phyloP scores from a whole-genome alignment of 2,797 vertebrate genomes.

The Silurus aristotelis region DNA sequence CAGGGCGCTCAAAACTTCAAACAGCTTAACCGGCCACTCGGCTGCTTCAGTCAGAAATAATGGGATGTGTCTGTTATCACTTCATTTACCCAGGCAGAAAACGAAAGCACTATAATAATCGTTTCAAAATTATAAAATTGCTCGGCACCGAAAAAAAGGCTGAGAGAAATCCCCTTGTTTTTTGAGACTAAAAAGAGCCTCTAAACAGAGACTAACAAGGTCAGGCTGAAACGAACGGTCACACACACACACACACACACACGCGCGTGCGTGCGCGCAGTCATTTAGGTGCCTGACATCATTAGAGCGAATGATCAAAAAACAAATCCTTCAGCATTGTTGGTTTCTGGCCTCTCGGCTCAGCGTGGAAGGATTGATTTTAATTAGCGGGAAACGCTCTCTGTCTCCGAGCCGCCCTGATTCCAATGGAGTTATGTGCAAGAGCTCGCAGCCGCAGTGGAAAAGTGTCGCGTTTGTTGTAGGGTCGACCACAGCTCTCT shows the following conservation, averaged over 20 bases:
- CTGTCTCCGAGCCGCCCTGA: conserved; percentile 1
- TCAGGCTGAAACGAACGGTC: conserved; percentile 21
- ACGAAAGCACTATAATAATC: conserved; percentile 50
- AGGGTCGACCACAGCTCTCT: conserved; percentile 43
- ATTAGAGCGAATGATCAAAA: conserved; percentile 45
- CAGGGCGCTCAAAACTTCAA: conserved; percentile 49
- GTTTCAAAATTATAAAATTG: conserved; percentile 47
- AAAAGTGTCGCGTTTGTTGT: conserved; percentile 46
- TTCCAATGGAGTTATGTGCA: conserved; percentile 24
- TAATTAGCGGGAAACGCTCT: conserved; percentile 40
- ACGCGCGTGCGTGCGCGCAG: too few species aligned
- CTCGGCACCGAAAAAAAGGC: conserved; percentile 31
- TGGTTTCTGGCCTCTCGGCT: conserved; percentile 52
- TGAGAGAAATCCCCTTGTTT: conserved; percentile 6
- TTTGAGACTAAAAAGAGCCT: conserved; percentile 18
- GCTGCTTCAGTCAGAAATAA: conserved; percentile 55
- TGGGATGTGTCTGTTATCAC: conserved; percentile 54
- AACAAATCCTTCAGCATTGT: conserved; percentile 35
- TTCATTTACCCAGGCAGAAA: conserved; percentile 58
- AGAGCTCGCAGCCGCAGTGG: conserved; percentile 24
- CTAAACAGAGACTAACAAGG: conserved; percentile 35
- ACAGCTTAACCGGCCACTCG: conserved; percentile 58
- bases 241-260: conserved; percentile 1
- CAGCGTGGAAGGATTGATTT: conserved; percentile 34
- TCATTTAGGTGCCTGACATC: conserved; percentile 44